A percentile compares a stretch with the other conserved stretches of the same genome.
Evolutionary conservation across 2,888 invertebrate genomes (phyloP).

Genomic region (Drosophila planitibia): DNA sequence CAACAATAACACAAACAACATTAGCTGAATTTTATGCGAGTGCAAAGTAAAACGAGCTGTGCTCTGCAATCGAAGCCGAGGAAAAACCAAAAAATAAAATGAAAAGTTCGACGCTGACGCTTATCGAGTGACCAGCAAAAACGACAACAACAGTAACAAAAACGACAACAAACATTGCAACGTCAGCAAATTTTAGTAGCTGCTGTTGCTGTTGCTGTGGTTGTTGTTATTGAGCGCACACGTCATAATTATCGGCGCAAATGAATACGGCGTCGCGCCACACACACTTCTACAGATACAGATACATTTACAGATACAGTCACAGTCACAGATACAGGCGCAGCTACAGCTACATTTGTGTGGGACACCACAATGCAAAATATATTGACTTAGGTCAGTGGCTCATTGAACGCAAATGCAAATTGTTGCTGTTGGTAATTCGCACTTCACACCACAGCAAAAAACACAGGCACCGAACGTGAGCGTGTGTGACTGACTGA

Average conservation of each 20-base stretch:
- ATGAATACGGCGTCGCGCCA: constrained; percentile 53
- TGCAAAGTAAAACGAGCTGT: constrained; percentile 33
- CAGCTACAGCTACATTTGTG: constrained; percentile 43
- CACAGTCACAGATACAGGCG: constrained; percentile 20
- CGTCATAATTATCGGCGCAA: constrained; percentile 78
- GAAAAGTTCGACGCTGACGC: constrained; percentile 71
- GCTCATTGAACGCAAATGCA: constrained; percentile 84
- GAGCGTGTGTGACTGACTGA: constrained; percentile 1
- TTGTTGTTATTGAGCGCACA: constrained; percentile 54
- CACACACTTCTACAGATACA: constrained; percentile 29
- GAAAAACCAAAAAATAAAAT: constrained; percentile 50
- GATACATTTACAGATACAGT: constrained; percentile 32
- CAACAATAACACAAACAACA: constrained; percentile 17
- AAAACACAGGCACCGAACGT: constrained; percentile 8
- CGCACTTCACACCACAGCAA: constrained; percentile 66
- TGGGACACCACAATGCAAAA: constrained; percentile 73
- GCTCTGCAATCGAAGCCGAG: constrained; percentile 64
- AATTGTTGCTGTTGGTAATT: constrained; percentile 78
- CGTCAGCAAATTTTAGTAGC: constrained; percentile 38
- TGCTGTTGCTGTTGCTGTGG: constrained; percentile 39
- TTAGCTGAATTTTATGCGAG: constrained; percentile 3
- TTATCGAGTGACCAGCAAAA: constrained; percentile 55
- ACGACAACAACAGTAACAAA: constrained; percentile 18
- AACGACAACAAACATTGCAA: constrained; percentile 45
- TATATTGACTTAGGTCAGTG: constrained; percentile 84